These are phyloP conservation scores for Orcinus orca DNA, from an alignment of 2,113 vertebrate species.

Conservation along the genomic window DNA sequence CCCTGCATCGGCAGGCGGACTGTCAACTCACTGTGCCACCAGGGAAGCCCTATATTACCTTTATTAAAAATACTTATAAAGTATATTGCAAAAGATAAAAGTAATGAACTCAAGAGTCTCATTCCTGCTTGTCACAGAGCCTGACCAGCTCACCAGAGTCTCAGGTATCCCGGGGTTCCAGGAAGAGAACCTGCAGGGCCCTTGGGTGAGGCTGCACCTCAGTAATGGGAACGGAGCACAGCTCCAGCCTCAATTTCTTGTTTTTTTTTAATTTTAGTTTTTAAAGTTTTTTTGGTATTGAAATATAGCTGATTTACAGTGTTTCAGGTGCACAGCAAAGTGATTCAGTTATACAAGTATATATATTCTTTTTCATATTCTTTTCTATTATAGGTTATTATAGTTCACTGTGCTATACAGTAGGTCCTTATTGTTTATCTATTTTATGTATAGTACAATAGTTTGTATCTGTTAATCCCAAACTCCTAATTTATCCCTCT, in stretches of 20 bases:
- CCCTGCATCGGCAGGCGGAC: no score
- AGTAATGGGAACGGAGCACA: constrained; percentile 69
- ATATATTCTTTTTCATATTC: not conserved
- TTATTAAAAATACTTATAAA: not conserved
- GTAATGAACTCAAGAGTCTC: not conserved
- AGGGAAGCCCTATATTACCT: not conserved
- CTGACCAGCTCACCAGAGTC: not conserved
- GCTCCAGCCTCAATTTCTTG: constrained; percentile 75
- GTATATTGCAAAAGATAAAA: not conserved
- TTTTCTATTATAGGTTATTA: not conserved
- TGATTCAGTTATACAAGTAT: not conserved
- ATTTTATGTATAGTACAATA: not conserved
- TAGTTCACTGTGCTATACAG: not conserved
- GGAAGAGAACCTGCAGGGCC: constrained; percentile 69
- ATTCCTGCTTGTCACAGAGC: not conserved
- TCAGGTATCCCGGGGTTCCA: not conserved
- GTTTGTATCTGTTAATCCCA: no score
- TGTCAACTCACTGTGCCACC: no score
- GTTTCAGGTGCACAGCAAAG: not conserved
- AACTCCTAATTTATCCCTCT: no score
- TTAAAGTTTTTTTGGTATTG: not conserved
- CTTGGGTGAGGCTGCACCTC: constrained; percentile 88
- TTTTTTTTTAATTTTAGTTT: not conserved
- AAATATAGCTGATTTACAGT: not conserved
- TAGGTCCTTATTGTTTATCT: not conserved